Base-by-base conservation (phyloP, 1,140 invertebrate species). In the Dermatophagoides farinae region DNA sequence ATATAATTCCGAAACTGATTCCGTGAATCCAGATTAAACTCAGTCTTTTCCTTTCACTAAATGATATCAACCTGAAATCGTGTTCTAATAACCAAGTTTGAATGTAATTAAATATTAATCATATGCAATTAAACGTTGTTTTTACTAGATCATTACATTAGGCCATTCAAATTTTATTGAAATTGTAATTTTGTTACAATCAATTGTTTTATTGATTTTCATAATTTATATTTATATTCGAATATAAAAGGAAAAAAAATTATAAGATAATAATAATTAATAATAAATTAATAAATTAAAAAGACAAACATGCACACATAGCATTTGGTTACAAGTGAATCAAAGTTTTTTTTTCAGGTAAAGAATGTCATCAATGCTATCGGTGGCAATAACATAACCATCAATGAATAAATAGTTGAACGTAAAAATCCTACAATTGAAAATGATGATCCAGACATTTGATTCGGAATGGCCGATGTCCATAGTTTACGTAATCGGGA, bases 311-410 rank as follows among this genome's bases (percentile, higher is more conserved):
- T 5, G 12, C 37, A 31, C 14, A 23, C 20, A n/a, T 1, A 60
- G 2, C 6, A 20, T 40, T 11, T 44, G 20, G 20, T 20, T 46
- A n/a, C 6, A 57, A 59, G 12, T 25, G 46, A 23, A 23, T 18
- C 8, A 9, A 9, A 20, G 46, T 1, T 47, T 47, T 47, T 4
- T 47, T 47, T 44, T n/a, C 14, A 55, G 11, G 43, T 12, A 25
- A 63, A 23, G 1, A 59, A 51, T 11, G 57, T 44, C 16, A 44
- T 37, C 39, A 63, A 14, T 14, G 62, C 47, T 16, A 63, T 18
- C 16, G 62, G 62, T 14, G 62, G 62, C 31, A 63, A 37, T 9
- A 63, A 23, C 40, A 63, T 52, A 12, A 63, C 40, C 57, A 63
- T 25, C 10, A 50, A 22, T n/a, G 49, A 23, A 23, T 62, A 61